These are phyloP conservation scores for Ptychochromis oligacanthus DNA, from an alignment of 2,113 vertebrate genomes.

Conservation along the genomic window DNA sequence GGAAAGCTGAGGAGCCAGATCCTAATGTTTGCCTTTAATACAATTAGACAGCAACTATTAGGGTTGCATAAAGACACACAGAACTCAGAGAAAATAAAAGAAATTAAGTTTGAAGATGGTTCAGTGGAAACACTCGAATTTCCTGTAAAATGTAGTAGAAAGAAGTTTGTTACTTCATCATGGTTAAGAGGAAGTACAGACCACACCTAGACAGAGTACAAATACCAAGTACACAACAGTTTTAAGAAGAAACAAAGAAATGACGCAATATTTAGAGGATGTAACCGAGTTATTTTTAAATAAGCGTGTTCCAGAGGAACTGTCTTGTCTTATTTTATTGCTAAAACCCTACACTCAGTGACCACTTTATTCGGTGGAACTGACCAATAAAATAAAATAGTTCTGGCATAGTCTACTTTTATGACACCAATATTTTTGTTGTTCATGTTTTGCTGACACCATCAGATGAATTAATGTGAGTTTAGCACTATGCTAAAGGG, in stretches of 20 bases:
- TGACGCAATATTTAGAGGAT: background rate
- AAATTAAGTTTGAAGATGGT: too few relatives aligned
- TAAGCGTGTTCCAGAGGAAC: background rate
- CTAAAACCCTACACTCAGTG: background rate
- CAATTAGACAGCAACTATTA: slow-evolving; percentile 9
- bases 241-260: background rate
- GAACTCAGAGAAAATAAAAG: background rate
- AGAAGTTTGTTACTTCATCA: background rate
- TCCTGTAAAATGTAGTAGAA: background rate
- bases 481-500: background rate
- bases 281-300: background rate
- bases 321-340: background rate
- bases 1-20: slow-evolving; percentile 76
- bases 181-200: background rate
- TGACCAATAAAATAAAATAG: background rate
- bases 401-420: background rate
- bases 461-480: background rate
- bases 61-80: background rate
- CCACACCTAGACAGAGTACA: background rate
- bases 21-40: slow-evolving; percentile 85
- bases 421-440: too few relatives aligned
- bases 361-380: background rate
- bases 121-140: background rate
- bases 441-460: too few relatives aligned
- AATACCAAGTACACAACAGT: background rate